Conservation (phyloP, 1,140 invertebrate species). For the Monochamus saltuarius region DNA sequence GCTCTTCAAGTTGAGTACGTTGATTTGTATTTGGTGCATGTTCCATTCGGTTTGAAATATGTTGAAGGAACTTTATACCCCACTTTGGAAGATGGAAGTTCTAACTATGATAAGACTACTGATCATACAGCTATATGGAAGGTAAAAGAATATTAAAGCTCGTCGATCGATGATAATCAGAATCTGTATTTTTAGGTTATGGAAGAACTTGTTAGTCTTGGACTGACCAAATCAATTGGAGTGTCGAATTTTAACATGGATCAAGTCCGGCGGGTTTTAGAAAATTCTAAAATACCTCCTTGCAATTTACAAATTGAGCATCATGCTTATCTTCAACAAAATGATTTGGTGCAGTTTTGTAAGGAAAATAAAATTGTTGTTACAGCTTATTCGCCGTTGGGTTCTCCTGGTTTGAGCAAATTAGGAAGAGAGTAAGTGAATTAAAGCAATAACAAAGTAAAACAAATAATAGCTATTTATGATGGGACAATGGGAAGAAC, state of each 20-base stretch:
- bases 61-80: slow-evolving; percentile 54
- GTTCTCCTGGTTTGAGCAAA: slow-evolving; percentile 62
- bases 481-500: not conserved
- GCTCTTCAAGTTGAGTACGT: slow-evolving; percentile 77
- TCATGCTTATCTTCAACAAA: slow-evolving; percentile 82
- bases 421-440: slow-evolving; percentile 49
- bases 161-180: not conserved
- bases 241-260: slow-evolving; percentile 76
- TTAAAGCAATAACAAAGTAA: too few species aligned
- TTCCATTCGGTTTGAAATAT: slow-evolving; percentile 69
- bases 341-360: slow-evolving; percentile 72
- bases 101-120: slow-evolving; percentile 65
- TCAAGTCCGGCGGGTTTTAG: slow-evolving; percentile 66
- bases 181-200: slow-evolving; percentile 60
- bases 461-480: too few species aligned
- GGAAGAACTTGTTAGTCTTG: slow-evolving; percentile 69
- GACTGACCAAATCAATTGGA: slow-evolving; percentile 69
- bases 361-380: slow-evolving; percentile 68
- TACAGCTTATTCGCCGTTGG: slow-evolving; percentile 83
- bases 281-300: slow-evolving; percentile 66
- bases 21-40: slow-evolving; percentile 83
- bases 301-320: slow-evolving; percentile 77
- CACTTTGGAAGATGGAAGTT: slow-evolving; percentile 60
- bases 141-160: slow-evolving; percentile 51
- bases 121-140: slow-evolving; percentile 74